Evolutionary conservation across 2,113 vertebrate genomes (phyloP).

Genomic region (Irena cyanogastra): DNA sequence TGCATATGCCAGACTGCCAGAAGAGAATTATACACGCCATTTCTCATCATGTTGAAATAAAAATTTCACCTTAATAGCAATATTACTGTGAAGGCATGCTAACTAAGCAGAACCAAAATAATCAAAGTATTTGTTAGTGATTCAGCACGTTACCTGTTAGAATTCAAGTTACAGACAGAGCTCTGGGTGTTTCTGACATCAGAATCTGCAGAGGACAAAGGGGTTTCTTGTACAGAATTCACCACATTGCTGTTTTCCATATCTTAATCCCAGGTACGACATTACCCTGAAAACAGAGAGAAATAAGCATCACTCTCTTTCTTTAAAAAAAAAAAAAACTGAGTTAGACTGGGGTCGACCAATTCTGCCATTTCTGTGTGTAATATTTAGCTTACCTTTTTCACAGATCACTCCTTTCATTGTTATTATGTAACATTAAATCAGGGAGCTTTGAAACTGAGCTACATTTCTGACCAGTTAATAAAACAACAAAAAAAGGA

Average conservation of each 20-base stretch:
- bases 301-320: constrained; percentile 65
- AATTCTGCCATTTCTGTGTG: neutral
- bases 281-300: constrained; percentile 74
- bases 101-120: neutral
- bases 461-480: neutral
- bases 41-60: neutral
- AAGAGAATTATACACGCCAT: neutral
- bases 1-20: neutral
- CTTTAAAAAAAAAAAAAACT: neutral
- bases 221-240: constrained; percentile 51
- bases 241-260: constrained; percentile 74
- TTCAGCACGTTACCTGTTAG: constrained; percentile 55
- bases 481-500: neutral
- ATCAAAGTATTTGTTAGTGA: neutral
- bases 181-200: constrained; percentile 19
- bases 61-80: neutral
- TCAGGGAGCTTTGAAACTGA: neutral
- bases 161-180: constrained; percentile 30
- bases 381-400: neutral
- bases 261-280: constrained; percentile 64
- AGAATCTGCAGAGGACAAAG: constrained; percentile 61
- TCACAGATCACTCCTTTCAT: neutral
- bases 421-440: neutral
- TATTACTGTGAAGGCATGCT: neutral
- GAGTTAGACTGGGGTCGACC: neutral